Evolutionary conservation across 2,113 vertebrate genomes (phyloP).

Genomic region (Edolisoma coerulescens): DNA sequence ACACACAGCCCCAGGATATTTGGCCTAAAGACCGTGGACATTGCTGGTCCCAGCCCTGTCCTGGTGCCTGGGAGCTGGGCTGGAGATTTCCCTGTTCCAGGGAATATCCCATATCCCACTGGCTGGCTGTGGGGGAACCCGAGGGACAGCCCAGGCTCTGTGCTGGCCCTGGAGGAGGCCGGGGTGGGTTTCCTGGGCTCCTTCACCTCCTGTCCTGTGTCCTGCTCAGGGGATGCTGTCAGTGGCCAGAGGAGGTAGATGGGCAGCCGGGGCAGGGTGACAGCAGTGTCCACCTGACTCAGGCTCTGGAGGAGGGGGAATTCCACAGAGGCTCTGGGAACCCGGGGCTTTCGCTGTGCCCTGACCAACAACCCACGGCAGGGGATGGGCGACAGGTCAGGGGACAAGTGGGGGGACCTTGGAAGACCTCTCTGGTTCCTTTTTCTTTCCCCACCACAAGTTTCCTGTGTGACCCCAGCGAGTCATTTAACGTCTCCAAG

Average conservation of each 20-base stretch:
- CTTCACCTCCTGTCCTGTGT: background rate
- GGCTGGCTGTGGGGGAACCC: background rate
- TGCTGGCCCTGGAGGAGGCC: background rate
- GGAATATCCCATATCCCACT: background rate
- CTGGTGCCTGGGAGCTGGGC: background rate
- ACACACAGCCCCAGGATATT: background rate
- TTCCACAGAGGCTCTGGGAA: background rate
- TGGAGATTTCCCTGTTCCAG: background rate
- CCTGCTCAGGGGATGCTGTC: fast-evolving
- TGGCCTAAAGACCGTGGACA: fast-evolving
- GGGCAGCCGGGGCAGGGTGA: fast-evolving
- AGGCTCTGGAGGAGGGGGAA: background rate
- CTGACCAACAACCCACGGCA: background rate
- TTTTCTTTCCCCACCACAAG: background rate
- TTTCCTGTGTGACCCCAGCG: background rate
- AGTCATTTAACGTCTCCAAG: background rate
- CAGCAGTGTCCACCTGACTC: background rate
- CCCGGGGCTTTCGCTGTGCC: background rate
- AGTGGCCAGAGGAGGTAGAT: background rate
- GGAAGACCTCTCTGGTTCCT: background rate
- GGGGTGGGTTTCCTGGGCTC: background rate
- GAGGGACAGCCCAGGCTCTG: background rate
- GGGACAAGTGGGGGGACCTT: background rate
- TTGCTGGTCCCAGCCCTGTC: background rate
- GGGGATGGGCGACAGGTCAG: fast-evolving